Conservation (phyloP, 1,140 invertebrate species). For the Cyclargus thomasi region DNA sequence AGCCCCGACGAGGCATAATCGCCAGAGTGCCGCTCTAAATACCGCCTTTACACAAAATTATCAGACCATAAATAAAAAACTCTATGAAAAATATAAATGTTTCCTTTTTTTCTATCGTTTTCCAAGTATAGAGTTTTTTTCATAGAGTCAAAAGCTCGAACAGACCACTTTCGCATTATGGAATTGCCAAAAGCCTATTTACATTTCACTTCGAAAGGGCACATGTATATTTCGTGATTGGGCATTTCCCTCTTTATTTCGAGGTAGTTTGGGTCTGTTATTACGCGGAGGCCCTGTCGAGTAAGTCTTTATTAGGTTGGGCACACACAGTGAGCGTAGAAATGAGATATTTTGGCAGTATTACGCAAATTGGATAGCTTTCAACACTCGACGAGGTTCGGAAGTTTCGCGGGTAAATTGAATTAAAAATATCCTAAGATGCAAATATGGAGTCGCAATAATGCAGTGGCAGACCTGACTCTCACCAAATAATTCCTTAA, state of each 20-base stretch:
- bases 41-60: constrained; percentile 63
- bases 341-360: constrained; percentile 75
- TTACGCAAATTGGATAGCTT: constrained; percentile 76
- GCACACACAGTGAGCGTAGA: constrained; percentile 62
- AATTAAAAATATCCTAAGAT: constrained; percentile 75
- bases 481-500: constrained; percentile 10
- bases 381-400: constrained; percentile 74
- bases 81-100: constrained; percentile 74
- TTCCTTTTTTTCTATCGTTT: constrained; percentile 71
- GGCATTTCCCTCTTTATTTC: constrained; percentile 32
- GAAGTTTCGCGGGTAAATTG: constrained; percentile 73
- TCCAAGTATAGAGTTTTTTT: constrained; percentile 70
- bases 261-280: constrained; percentile 24
- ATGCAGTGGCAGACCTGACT: constrained; percentile 48
- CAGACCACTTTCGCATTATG: constrained; percentile 75
- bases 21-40: constrained; percentile 70
- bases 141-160: constrained; percentile 75
- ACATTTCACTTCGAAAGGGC: constrained; percentile 39
- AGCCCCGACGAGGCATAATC: constrained; percentile 62
- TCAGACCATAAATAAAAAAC: constrained; percentile 70
- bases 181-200: constrained; percentile 74
- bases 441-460: constrained; percentile 68
- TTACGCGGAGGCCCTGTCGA: constrained; percentile 18
- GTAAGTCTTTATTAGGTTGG: constrained; percentile 35
- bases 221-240: constrained; percentile 24